Conservation (phyloP, 2,113 vertebrate genomes). For the Carassius auratus region DNA sequence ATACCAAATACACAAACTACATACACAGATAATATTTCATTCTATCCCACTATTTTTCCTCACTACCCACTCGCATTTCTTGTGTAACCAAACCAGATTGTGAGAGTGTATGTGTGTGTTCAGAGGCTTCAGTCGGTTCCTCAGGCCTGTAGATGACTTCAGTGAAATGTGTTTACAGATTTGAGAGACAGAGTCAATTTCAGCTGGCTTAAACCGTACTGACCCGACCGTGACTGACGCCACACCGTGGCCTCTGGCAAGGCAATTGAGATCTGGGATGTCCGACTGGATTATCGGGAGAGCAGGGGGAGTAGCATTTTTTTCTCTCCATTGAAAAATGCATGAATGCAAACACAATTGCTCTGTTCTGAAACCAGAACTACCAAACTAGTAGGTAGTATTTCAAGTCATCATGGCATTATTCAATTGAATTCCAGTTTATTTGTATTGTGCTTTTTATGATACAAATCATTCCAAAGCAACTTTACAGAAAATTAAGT, state of each 20-base stretch:
- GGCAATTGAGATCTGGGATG: background rate
- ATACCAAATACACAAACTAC: background rate
- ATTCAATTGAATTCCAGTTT: background rate
- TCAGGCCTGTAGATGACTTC: constrained; percentile 9
- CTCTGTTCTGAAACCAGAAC: background rate
- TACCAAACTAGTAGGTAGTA: background rate
- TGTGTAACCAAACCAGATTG: constrained; percentile 11
- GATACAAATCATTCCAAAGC: too few species aligned
- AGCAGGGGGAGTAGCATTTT: background rate
- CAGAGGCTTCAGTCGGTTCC: constrained; percentile 13
- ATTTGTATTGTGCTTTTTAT: too few species aligned
- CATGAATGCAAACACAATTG: background rate
- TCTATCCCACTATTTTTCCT: background rate
- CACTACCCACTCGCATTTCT: background rate
- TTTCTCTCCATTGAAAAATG: constrained; percentile 1
- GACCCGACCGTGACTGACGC: constrained; percentile 25
- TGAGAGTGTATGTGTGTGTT: background rate
- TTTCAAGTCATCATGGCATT: background rate
- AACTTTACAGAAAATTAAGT: too few species aligned
- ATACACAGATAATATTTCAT: background rate
- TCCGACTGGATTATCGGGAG: constrained; percentile 10
- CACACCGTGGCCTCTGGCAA: constrained; percentile 32
- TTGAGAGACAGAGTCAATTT: constrained; percentile 33
- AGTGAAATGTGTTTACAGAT: constrained; percentile 30
- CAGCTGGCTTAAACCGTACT: constrained; percentile 32